Evolutionary conservation across 2,888 invertebrate genomes (phyloP), one percentile per base, ranked within the genome.

Genomic region (Acholoe squamosa): DNA sequence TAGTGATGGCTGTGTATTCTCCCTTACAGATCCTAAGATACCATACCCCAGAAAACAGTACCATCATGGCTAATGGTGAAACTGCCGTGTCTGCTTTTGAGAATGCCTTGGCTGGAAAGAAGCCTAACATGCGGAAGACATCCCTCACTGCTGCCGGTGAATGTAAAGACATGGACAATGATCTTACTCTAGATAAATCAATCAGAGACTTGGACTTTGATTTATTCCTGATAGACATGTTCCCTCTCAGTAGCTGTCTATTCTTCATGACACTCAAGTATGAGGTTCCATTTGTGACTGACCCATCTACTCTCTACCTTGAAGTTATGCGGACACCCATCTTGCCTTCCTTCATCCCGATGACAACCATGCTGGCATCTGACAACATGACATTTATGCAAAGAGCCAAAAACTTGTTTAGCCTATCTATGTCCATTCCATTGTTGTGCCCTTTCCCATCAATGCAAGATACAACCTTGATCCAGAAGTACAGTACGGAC

Each of bases 331-430:
- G 90, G 0, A 28, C 84, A 22, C 90, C 90, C 3, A 25, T 31
- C 14, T 31, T 86, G 22, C 86, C 90, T 31, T 84, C 90, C 5
- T 54, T 90, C 31, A 51, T 51, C 16, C 90, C 90, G 14, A 7
- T 16, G 0, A 1, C 25, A 54, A 25, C 67, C 28, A 1, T 31
- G 14, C 14, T 25, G 12, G 5, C 16, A 19, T 54, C 71, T 25
- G 61, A 84, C 16, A 43, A 90, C 31, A 90, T 90, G 90, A 22
- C 34, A 10, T 86, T 90, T n/a, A 19, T 7, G 14, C 19, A 90
- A 28, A 54, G 86, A 34, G 25, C 86, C 7, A 10, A 25, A 22
- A 67, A 34, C 43, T 16, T 76, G 12, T 12, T 61, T 14, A 28
- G 14, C 10, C 7, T 61, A 12, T 7, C 67, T 28, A 28, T 80